These are phyloP conservation scores for Nyctibius grandis DNA, from an alignment of 2,797 vertebrate species.

Conservation along the genomic window DNA sequence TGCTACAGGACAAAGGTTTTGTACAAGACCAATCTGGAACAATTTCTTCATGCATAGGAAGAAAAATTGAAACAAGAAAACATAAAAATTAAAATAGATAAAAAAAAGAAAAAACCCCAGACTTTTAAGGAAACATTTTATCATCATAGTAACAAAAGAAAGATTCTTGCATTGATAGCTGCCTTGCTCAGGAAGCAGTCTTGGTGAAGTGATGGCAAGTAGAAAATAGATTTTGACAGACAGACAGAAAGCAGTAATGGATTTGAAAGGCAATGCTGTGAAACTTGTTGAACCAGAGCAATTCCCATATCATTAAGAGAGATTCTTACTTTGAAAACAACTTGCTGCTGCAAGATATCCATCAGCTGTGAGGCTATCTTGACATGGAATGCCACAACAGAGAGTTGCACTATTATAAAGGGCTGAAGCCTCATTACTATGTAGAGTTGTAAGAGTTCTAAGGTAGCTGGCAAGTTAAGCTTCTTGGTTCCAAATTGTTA, in stretches of 20 bases:
- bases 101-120: not conserved
- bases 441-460: not conserved
- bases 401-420: not conserved
- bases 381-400: not conserved
- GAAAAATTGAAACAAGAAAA: not conserved
- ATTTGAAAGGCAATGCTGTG: constrained; percentile 23
- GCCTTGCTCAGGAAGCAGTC: not conserved
- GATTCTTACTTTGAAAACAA: not conserved
- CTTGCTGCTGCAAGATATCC: not conserved
- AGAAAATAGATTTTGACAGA: constrained; percentile 15
- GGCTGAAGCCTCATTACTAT: not conserved
- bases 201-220: not conserved
- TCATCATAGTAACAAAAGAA: not conserved
- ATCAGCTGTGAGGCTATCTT: not conserved
- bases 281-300: constrained; percentile 18
- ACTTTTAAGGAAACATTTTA: not conserved
- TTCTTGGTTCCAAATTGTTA: not conserved
- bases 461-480: not conserved
- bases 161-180: not conserved
- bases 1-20: not conserved
- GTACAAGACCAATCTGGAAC: not conserved
- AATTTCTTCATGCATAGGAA: not conserved
- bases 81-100: not conserved
- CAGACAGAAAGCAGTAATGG: not conserved
- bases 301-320: not conserved